phyloP scores from a whole-genome alignment of 2,113 vertebrate species.

The Amia ocellicauda region DNA sequence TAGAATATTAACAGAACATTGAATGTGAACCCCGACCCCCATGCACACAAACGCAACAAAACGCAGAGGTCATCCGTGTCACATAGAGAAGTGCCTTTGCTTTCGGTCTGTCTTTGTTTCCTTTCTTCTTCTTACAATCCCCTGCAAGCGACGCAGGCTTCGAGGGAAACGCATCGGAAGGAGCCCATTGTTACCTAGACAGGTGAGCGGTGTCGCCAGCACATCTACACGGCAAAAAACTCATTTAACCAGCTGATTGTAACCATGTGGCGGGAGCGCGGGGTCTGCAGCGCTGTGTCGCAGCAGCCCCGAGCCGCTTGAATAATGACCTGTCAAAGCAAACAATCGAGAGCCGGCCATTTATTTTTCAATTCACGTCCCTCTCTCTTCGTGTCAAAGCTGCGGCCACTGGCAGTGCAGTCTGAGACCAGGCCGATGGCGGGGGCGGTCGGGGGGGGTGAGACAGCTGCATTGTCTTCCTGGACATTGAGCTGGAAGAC shows the following conservation, averaged over 20 bases:
- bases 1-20: too few species aligned
- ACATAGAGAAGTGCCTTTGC: too few species aligned
- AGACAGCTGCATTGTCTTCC: too few species aligned
- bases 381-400: not conserved
- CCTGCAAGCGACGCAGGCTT: too few species aligned
- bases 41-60: too few species aligned
- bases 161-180: conserved; percentile 1
- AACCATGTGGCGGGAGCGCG: not conserved
- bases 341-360: conserved; percentile 5
- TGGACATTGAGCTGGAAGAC: too few species aligned
- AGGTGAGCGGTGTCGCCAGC: not conserved
- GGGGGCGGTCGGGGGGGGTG: too few species aligned
- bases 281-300: conserved; percentile 10
- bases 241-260: conserved; percentile 34
- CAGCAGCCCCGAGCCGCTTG: conserved; percentile 7
- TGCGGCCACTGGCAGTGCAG: too few species aligned
- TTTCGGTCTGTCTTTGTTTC: too few species aligned
- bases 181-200: not conserved
- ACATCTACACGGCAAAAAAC: conserved; percentile 27
- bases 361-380: conserved; percentile 32
- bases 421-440: too few species aligned
- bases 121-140: too few species aligned
- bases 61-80: not conserved
- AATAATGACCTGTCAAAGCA: conserved; percentile 16
- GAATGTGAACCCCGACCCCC: too few species aligned